Conservation (phyloP, 2,113 vertebrate species). For the Rattus rattus region DNA sequence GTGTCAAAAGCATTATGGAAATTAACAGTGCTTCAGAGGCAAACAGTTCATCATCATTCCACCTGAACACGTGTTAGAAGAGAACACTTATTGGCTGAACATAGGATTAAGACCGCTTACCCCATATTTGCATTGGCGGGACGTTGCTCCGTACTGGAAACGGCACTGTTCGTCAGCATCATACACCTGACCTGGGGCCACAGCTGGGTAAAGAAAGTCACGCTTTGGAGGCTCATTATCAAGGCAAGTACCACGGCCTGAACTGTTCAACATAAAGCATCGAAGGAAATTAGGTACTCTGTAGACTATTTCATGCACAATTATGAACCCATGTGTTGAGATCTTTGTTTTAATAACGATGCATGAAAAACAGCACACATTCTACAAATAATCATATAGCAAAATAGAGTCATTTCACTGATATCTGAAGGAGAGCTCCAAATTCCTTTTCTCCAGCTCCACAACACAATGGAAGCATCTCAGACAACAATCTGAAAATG, state of each 20-base stretch:
- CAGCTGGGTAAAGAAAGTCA: conserved; percentile 99
- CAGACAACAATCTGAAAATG: conserved; percentile 77
- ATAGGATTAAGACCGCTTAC: conserved; percentile 94
- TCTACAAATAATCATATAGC: conserved; percentile 70
- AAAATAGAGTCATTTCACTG: conserved; percentile 75
- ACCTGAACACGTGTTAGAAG: conserved; percentile 72
- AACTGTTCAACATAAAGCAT: conserved; percentile 98
- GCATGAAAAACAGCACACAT: conserved; percentile 79
- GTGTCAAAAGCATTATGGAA: conserved; percentile 72
- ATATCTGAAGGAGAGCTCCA: conserved; percentile 70
- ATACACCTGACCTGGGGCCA: conserved; percentile 99
- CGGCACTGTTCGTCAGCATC: conserved; percentile 98
- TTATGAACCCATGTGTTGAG: conserved; percentile 82
- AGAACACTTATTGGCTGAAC: conserved; percentile 77
- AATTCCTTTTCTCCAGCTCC: conserved; percentile 66
- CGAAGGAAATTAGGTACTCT: conserved; percentile 88
- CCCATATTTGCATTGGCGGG: conserved; percentile 99
- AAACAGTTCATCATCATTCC: conserved; percentile 64
- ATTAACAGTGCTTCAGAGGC: background rate
- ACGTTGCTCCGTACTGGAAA: conserved; percentile 98
- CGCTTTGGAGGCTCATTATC: conserved; percentile 99
- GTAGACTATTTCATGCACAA: conserved; percentile 81
- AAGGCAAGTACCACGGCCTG: conserved; percentile 99
- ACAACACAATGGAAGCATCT: conserved; percentile 78
- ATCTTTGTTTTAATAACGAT: conserved; percentile 82